These are phyloP conservation scores for Lytechinus pictus DNA, from an alignment of 35 echinoderm and acorn worm species.

Conservation along the genomic window DNA sequence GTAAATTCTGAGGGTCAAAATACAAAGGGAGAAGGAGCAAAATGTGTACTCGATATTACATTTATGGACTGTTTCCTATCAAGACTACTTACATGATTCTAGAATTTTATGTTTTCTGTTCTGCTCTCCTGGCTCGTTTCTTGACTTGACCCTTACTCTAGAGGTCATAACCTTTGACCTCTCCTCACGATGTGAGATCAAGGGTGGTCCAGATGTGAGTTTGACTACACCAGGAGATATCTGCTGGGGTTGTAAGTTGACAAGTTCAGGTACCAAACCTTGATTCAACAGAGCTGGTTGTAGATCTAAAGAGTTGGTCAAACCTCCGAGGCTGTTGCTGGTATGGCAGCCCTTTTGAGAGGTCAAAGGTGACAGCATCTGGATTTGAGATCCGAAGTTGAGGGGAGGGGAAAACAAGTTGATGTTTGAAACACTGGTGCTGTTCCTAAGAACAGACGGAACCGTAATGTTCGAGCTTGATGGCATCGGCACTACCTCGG, in stretches of 20 bases:
- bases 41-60: too few species aligned
- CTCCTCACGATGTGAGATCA: not conserved
- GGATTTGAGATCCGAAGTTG: not conserved
- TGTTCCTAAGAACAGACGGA: not conserved
- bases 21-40: too few species aligned
- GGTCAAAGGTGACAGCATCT: constrained; percentile 28
- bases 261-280: not conserved
- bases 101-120: not conserved
- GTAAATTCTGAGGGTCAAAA: too few species aligned
- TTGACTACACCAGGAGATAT: not conserved
- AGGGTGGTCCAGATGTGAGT: not conserved
- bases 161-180: not conserved
- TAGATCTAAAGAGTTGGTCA: not conserved
- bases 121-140: not conserved
- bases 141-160: not conserved
- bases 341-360: not conserved
- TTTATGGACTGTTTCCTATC: too few species aligned
- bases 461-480: not conserved
- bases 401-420: not conserved
- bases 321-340: not conserved
- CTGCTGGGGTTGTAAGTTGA: not conserved
- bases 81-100: not conserved
- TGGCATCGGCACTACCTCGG: not conserved
- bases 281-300: not conserved
- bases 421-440: not conserved